Base-by-base conservation (phyloP, 2,113 vertebrate species). In the Steatornis caripensis region DNA sequence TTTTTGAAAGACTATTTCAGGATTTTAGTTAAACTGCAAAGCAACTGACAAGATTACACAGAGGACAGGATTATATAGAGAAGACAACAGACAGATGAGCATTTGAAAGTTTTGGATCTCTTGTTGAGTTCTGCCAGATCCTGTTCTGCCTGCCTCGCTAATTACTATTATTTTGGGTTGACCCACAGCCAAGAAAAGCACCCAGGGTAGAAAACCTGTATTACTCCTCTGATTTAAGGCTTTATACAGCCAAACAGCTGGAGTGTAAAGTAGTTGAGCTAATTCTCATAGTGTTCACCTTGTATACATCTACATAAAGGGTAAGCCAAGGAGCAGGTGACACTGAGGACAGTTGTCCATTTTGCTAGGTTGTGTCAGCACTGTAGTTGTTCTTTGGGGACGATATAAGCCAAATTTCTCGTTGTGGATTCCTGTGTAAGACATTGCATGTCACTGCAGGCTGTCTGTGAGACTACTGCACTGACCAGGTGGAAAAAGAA, bases 121-220 rank as follows among this genome's bases (percentile, higher is more conserved):
- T 48, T 89, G 27, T 62, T 87, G 80, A 66, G 41, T 80, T 95
- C 74, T 91, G 74, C 70, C 61, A 65, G 62, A 32, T 77, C 61
- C 62, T 90, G 70, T 65, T 57, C 36, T 71, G n/a, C 77, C 75
- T 81, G 41, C 48, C 9, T 36, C 65, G 19, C 22, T 64, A 36
- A 62, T 75, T 77, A 14, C 34, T 69, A 0, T 86, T 88, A 37
- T 51, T 95, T 81, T 66, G 37, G 18, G 37, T 93, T 84, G 64
- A 84, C 23, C 16, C 46, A n/a, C 43, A 75, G 76, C 68, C 76
- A 70, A 61, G 71, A 88, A 83, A 34, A 80, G 49, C 53, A n/a
- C 32, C 26, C 13, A 10, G 37, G 9, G 8, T 39, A 53, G 62
- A 66, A 88, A 84, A 82, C 15, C n/a, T 45, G 34, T 46, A 19